Base-by-base conservation (phyloP, 2,888 invertebrate genomes). In the Anthophora plumipes region DNA sequence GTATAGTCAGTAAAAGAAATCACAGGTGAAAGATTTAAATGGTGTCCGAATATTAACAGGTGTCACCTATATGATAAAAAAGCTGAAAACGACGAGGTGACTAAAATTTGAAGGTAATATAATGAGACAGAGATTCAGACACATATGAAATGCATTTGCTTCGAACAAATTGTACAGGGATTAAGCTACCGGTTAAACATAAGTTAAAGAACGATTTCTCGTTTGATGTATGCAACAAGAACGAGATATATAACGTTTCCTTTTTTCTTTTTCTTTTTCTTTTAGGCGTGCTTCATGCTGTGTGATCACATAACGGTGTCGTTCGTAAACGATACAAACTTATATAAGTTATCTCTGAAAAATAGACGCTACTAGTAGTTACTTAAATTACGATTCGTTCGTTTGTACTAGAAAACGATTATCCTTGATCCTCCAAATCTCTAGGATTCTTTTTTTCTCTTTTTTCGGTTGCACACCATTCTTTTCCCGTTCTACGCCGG, bases 81-180 rank as follows among this genome's bases (percentile, higher is more conserved):
- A 17, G 41, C 17, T 59, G 17, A 71, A 46, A 46, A 48, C 39
- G 37, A 61, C 14, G 37, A 70, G 77, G 63, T 76, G 63, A 76
- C 52, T 66, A 37, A 66, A 31, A 74, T 41, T 70, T 68, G 14
- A 68, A 77, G 73, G 76, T 69, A 52, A 64, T 83, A 50, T 57
- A 83, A 83, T 73, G 63, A 80, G 68, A 85, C 72, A 83, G 71
- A 77, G 57, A 78, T 55, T 80, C 80, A 60, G 77, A 82, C 82
- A 85, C 57, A 77, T 72, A 83, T 68, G 57, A 85, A 85, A 82
- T 82, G 85, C 85, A 84, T 85, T 85, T 75, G 80, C 66, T 67
- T 78, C 43, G 60, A 77, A 59, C 63, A 85, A 41, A 81, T 83
- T 77, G 46, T 84, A 85, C 85, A 85, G 78, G 83, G 79, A 75